A percentile compares a stretch with the other conserved stretches of the same genome.
phyloP scores from a whole-genome alignment of 2,113 vertebrate species.

The Nymphicus hollandicus region DNA sequence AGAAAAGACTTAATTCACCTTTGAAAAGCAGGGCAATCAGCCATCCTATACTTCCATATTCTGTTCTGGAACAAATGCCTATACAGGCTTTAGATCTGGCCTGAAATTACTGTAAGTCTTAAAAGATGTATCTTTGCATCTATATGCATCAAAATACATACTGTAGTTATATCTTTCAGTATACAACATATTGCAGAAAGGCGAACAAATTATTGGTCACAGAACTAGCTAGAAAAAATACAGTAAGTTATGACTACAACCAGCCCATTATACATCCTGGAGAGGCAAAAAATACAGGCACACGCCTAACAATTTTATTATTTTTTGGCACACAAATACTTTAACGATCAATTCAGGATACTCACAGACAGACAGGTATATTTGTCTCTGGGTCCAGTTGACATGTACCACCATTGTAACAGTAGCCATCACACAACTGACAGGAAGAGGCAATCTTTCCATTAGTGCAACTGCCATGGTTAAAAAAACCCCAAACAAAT shows the following conservation, averaged over 20 bases:
- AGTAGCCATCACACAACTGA: conserved; percentile 97
- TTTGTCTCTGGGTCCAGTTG: conserved; percentile 95
- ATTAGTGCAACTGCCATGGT: conserved; percentile 87
- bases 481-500: background rate
- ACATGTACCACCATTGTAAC: conserved; percentile 96
- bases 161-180: background rate
- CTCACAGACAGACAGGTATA: conserved; percentile 95
- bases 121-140: background rate
- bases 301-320: background rate
- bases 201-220: background rate
- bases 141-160: background rate
- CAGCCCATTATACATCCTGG: background rate
- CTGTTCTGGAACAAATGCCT: background rate
- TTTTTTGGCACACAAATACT: background rate
- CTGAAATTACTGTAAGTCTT: background rate
- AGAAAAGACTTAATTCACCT: background rate
- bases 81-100: background rate
- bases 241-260: background rate
- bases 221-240: background rate
- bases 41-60: background rate
- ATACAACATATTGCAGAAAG: background rate
- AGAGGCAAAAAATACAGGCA: background rate
- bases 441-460: conserved; percentile 95
- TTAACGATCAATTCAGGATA: conserved; percentile 56
- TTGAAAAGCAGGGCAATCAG: background rate